phyloP scores from a whole-genome alignment of 2,113 vertebrate genomes.

The Muscicapa adusta region DNA sequence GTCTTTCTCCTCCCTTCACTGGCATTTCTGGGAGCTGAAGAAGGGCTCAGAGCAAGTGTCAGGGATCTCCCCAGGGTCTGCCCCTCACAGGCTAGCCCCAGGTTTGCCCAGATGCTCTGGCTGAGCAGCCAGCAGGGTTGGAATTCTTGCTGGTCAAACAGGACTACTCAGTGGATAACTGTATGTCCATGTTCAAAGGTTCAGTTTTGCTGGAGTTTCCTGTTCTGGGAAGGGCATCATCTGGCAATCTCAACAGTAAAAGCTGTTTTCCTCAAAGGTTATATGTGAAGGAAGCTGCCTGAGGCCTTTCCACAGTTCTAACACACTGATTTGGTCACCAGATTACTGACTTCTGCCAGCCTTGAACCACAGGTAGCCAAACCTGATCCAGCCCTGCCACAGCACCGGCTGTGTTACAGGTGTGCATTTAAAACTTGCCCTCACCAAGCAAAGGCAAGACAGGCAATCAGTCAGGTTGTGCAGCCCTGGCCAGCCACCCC shows the following conservation, averaged over 20 bases:
- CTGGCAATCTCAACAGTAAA: background rate
- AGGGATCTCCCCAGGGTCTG: background rate
- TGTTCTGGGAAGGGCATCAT: background rate
- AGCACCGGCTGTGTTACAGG: rapidly evolving
- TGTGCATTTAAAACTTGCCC: background rate
- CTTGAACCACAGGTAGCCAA: background rate
- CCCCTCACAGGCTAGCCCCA: background rate
- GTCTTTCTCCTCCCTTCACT: background rate
- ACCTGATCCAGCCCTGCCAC: background rate
- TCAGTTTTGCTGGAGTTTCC: background rate
- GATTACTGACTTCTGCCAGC: background rate
- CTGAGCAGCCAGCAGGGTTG: background rate
- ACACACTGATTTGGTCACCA: background rate
- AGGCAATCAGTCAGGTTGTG: background rate
- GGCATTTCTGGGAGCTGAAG: background rate
- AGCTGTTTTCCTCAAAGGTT: background rate
- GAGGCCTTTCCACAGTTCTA: background rate
- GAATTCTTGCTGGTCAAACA: background rate
- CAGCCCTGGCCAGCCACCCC: background rate
- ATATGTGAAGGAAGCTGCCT: background rate
- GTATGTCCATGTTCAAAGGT: background rate
- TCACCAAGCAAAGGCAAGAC: background rate
- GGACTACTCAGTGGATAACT: background rate
- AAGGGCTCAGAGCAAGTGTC: background rate
- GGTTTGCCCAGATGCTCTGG: background rate